Conservation (phyloP, 2,797 vertebrate genomes). For the Gephyroberyx darwinii region DNA sequence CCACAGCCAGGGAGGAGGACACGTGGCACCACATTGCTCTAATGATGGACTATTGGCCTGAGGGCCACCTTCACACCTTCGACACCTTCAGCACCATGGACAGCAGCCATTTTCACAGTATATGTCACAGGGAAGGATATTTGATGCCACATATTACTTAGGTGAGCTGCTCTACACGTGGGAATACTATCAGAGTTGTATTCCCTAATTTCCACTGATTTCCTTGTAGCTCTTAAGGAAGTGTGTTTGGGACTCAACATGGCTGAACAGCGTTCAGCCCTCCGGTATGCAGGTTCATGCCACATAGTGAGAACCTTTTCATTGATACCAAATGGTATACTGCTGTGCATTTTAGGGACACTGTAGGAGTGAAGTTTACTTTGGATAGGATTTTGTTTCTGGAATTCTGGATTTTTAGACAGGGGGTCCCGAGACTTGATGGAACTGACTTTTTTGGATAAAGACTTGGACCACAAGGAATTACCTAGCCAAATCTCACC, state of each 20-base stretch:
- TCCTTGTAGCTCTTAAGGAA: conserved; percentile 6
- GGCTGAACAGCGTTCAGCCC: too few species aligned
- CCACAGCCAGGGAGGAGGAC: too few species aligned
- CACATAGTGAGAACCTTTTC: not conserved
- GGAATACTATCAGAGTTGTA: not conserved
- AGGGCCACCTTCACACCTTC: too few species aligned
- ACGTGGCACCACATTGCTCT: too few species aligned
- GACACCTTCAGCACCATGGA: too few species aligned
- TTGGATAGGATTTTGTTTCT: conserved; percentile 41
- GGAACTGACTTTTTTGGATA: conserved; percentile 15
- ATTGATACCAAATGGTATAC: conserved; percentile 29
- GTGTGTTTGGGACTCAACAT: too few species aligned
- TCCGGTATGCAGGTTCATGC: conserved; percentile 47
- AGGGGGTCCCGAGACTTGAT: conserved; percentile 21
- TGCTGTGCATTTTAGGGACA: conserved; percentile 20
- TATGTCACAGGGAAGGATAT: not conserved
- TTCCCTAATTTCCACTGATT: conserved; percentile 21
- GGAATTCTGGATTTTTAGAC: conserved; percentile 18
- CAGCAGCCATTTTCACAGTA: not conserved
- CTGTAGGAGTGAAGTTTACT: conserved; percentile 34
- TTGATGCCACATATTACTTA: not conserved
- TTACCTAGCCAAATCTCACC: conserved; percentile 28
- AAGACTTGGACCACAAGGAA: conserved; percentile 17
- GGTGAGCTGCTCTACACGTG: not conserved
- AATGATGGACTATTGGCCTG: too few species aligned